phyloP scores from a whole-genome alignment of 2,888 invertebrate genomes.

The Acanthopleura granulata region DNA sequence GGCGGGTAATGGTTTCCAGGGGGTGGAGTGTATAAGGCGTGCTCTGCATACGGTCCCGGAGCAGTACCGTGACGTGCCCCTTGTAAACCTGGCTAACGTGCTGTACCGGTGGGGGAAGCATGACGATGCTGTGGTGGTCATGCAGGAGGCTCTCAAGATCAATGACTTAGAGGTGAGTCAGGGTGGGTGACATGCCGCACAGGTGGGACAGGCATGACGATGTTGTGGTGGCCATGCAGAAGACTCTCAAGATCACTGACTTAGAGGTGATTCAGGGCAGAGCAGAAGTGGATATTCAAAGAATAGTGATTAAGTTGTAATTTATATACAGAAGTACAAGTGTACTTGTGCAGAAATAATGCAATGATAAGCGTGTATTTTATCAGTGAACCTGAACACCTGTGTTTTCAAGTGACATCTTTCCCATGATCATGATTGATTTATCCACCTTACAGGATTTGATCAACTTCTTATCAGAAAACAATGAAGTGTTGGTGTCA shows the following conservation, averaged over 20 bases:
- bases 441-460: too few species aligned
- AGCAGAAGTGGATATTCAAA: not conserved
- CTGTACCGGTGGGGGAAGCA: conserved; percentile 74
- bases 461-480: too few species aligned
- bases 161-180: conserved; percentile 76
- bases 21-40: conserved; percentile 79
- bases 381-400: too few species aligned
- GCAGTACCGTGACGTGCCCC: conserved; percentile 77
- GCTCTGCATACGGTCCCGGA: conserved; percentile 75
- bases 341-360: too few species aligned
- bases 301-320: not conserved
- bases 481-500: too few species aligned
- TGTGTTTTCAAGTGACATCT: too few species aligned
- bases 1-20: conserved; percentile 78
- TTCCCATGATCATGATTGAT: too few species aligned
- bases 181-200: conserved; percentile 79
- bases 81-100: conserved; percentile 80
- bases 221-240: conserved; percentile 75
- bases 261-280: conserved; percentile 73
- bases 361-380: too few species aligned
- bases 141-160: conserved; percentile 76
- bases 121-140: conserved; percentile 77
- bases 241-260: conserved; percentile 76
- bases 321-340: too few species aligned
- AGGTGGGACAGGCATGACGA: conserved; percentile 75